A percentile compares a stretch with the other conserved stretches of the same genome.
phyloP scores from a whole-genome alignment of 2,113 vertebrate species.

The Hypanus sabinus region DNA sequence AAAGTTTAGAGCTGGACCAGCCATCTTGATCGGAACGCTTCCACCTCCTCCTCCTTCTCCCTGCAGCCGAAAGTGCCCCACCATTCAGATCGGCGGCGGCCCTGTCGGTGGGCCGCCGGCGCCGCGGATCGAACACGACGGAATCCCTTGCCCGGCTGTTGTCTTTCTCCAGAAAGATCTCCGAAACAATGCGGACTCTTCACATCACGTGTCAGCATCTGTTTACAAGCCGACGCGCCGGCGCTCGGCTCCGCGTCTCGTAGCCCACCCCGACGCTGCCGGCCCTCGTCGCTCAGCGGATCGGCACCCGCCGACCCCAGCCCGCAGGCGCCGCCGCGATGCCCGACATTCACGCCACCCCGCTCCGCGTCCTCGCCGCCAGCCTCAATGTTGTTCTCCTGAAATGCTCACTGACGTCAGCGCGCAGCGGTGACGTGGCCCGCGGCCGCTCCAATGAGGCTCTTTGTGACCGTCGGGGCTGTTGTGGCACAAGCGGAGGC shows the following conservation, averaged over 20 bases:
- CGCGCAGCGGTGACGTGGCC: neutral
- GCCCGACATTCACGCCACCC: neutral
- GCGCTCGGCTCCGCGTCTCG: constrained; percentile 38
- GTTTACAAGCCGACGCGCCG: constrained; percentile 72
- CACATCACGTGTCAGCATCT: constrained; percentile 68
- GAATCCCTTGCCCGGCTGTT: constrained; percentile 41
- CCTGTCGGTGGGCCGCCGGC: constrained; percentile 30
- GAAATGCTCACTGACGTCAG: neutral
- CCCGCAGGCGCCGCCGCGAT: neutral
- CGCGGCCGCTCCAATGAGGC: neutral
- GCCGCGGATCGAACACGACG: constrained; percentile 15
- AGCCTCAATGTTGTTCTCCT: neutral
- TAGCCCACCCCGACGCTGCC: neutral
- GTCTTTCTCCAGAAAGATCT: constrained; percentile 39
- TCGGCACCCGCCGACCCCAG: neutral
- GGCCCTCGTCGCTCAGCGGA: neutral
- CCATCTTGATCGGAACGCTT: constrained; percentile 38
- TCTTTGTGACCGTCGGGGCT: too few relatives aligned
- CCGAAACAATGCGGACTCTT: constrained; percentile 52
- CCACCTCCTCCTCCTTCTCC: neutral
- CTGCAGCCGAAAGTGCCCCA: neutral
- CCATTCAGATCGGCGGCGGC: constrained; percentile 35
- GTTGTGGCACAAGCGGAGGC: neutral
- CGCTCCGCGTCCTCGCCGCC: neutral
- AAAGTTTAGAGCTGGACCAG: constrained; percentile 38